A percentile compares a stretch with the other conserved stretches of the same genome.
Evolutionary conservation across 2,888 invertebrate species (phyloP).

Genomic region (Cerceris rybyensis): DNA sequence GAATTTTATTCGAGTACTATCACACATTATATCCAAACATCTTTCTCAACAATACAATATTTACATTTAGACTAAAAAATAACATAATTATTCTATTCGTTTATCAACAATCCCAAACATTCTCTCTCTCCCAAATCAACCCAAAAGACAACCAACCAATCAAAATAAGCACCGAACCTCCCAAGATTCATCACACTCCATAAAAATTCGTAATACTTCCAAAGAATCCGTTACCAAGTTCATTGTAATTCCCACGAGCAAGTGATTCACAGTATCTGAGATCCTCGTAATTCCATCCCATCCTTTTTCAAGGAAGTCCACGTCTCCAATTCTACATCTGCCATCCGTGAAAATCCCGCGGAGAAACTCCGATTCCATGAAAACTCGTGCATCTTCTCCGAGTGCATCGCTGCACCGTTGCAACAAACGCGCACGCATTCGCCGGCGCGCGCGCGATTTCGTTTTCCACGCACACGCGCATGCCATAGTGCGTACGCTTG

Average conservation of each 20-base stretch:
- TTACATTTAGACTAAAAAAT: too few relatives aligned
- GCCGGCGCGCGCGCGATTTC: not conserved
- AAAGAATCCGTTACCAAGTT: conserved; percentile 22
- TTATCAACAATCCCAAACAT: too few relatives aligned
- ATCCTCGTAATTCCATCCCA: not conserved
- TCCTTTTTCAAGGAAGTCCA: conserved; percentile 16
- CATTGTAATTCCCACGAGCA: not conserved
- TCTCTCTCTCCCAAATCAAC: too few relatives aligned
- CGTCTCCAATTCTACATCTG: not conserved
- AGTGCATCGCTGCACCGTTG: not conserved
- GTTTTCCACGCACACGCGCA: not conserved
- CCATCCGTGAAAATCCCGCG: not conserved
- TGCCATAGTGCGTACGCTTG: conserved; percentile 31
- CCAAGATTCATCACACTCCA: not conserved
- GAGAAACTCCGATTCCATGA: not conserved
- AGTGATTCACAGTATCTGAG: conserved; percentile 9
- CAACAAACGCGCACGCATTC: not conserved
- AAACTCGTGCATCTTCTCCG: not conserved
- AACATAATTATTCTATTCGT: too few relatives aligned
- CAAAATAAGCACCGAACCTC: too few relatives aligned
- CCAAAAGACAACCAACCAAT: too few relatives aligned
- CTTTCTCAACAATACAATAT: too few relatives aligned
- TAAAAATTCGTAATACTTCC: not conserved
- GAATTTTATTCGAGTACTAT: too few relatives aligned
- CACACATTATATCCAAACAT: too few relatives aligned